These are phyloP conservation scores for Lepidotrigona ventralis DNA, from an alignment of 1,140 invertebrate genomes.

Conservation along the genomic window DNA sequence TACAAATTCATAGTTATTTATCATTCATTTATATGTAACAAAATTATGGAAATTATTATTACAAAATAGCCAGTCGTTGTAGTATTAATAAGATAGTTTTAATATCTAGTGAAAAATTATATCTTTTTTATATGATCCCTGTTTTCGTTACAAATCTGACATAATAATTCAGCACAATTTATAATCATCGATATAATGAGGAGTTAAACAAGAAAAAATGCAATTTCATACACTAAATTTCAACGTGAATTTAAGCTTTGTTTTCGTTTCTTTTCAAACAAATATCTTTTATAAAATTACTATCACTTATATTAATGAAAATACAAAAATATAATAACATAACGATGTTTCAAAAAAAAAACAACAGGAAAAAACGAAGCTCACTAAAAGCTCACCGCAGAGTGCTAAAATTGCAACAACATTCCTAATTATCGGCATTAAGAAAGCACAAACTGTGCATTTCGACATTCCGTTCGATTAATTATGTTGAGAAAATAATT, in stretches of 20 bases:
- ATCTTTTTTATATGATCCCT: too few relatives aligned
- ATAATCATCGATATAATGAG: background rate
- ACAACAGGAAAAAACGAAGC: too few relatives aligned
- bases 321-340: background rate
- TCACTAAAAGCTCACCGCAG: background rate
- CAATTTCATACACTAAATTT: background rate
- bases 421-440: slow-evolving; percentile 47
- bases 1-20: background rate
- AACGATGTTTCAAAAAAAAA: slow-evolving; percentile 8
- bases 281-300: background rate
- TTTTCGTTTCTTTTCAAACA: background rate
- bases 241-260: background rate
- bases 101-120: too few relatives aligned
- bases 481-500: slow-evolving; percentile 22
- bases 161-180: background rate
- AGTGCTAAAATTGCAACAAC: slow-evolving; percentile 29
- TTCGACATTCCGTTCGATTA: background rate
- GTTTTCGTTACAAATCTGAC: background rate
- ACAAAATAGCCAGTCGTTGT: too few relatives aligned
- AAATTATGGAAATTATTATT: too few relatives aligned
- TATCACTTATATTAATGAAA: background rate
- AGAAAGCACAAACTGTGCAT: background rate
- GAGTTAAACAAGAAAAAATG: background rate
- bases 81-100: too few relatives aligned
- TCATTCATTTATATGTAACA: too few relatives aligned